Evolutionary conservation across 2,113 vertebrate genomes (phyloP), one percentile per base, ranked within the genome.

Genomic region (Turnix velox): DNA sequence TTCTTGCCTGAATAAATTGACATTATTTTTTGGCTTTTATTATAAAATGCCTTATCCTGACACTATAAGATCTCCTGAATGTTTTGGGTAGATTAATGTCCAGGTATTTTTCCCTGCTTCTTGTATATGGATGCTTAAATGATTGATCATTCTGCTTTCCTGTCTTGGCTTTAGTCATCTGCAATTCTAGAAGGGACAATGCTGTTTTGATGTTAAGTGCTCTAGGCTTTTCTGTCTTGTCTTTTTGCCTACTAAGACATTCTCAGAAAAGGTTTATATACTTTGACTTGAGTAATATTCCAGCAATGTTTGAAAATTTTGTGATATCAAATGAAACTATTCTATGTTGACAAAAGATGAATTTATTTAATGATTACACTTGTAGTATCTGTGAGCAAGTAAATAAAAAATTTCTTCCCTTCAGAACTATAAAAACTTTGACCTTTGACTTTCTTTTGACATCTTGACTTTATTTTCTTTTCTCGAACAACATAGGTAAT

Each of bases 81-180:
- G 7, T 40, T 4, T 51, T 67, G 43, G 4, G 6, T 35, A 87
- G 48, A 79, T 49, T 63, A 75, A 82, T 37, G 8, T 51, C 20
- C 20, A n/a, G 10, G 5, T 30, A 13, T 55, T 62, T 77, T 86
- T 89, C 62, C 30, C n/a, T 92, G 19, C 28, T 81, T 77, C 46
- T 72, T 78, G 18, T 55, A 67, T 30, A 51, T 57, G 4, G 14
- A 4, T 52, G 33, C 74, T 93, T 67, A 90, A 84, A 78, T 51
- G 19, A 84, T 63, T 77, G 40, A 66, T 69, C 25, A 59, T 82
- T 63, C 55, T 89, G 14, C 54, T 88, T 88, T 81, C 66, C 39
- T 57, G 22, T 40, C 63, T 78, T 14, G 84, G 46, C 17, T 78
- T 88, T 75, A 88, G 25, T 17, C 76, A 25, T 30, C 54, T 39